Conservation (phyloP, 2,797 vertebrate genomes). For the Cyclura pinguis region DNA sequence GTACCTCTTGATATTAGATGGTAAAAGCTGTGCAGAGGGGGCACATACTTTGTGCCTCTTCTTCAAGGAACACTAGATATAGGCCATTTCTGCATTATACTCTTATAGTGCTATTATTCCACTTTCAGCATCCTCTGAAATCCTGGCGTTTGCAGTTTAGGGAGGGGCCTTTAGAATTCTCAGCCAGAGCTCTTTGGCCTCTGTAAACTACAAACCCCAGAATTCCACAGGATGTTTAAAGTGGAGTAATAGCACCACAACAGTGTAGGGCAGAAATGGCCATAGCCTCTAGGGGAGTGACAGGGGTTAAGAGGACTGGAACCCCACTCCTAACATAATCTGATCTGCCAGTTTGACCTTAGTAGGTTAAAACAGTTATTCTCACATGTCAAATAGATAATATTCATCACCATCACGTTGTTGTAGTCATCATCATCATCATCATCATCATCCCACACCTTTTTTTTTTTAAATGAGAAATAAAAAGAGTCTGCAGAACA, state of each 20-base stretch:
- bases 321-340: not conserved
- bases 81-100: no score
- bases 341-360: not conserved
- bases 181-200: no score
- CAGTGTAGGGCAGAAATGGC: no score
- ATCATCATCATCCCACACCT: not conserved
- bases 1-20: not conserved
- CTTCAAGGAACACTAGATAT: not conserved
- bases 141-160: no score
- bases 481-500: slow-evolving; percentile 45
- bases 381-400: not conserved
- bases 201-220: no score
- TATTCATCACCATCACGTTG: not conserved
- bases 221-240: no score
- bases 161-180: no score
- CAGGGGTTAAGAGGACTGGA: no score
- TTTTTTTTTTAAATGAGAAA: not conserved
- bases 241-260: no score
- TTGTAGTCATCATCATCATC: not conserved
- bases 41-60: not conserved
- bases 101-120: no score
- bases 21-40: not conserved
- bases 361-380: not conserved
- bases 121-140: no score
- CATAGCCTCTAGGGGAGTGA: no score